Evolutionary conservation across 2,113 vertebrate genomes (phyloP), one percentile per base, ranked within the genome.

Genomic region (Paraplagusia blochii): DNA sequence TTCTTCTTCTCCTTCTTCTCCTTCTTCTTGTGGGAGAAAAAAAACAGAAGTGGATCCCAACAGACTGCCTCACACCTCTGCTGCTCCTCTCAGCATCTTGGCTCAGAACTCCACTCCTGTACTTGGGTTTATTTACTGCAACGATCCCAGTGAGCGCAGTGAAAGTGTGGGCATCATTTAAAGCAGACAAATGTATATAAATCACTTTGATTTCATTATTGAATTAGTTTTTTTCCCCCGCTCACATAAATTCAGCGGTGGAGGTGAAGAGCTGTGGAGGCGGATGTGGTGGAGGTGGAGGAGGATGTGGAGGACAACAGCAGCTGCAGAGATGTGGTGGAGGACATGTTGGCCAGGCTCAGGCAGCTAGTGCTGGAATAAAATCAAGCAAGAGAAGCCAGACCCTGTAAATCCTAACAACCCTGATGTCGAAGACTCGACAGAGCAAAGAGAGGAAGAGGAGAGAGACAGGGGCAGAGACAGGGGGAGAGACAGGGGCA

Each of bases 371-470:
- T 69, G 69, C 51, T 66, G 71, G 76, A 77, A 72, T 82, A 77
- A 59, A 74, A 70, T 67, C 71, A 65, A 71, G 69, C 58, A 66
- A 58, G 46, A 52, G 61, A 50, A 70, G 73, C 79, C 71, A 82
- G 81, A 81, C 66, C 61, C 57, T 55, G 44, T 81, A 78, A 85
- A 84, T 82, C 81, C 67, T 58, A 60, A 70, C 79, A 58, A 56
- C 73, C 58, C 39, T 42, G 13, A 53, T 58, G 50, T 68, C 22
- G 36, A 63, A 54, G 45, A 54, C 70, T 71, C 49, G 69, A 80
- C 78, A 64, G 70, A 74, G 69, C 44, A 60, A 43, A 71, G 63
- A 68, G 75, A 63, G 53, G 9, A n/a, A n/a, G n/a, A n/a, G n/a
- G n/a, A n/a, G n/a, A n/a, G n/a, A n/a, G n/a, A n/a, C n/a, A n/a